These are phyloP conservation scores for Laupala kohalensis DNA, from an alignment of 1,140 invertebrate genomes.

Conservation along the genomic window DNA sequence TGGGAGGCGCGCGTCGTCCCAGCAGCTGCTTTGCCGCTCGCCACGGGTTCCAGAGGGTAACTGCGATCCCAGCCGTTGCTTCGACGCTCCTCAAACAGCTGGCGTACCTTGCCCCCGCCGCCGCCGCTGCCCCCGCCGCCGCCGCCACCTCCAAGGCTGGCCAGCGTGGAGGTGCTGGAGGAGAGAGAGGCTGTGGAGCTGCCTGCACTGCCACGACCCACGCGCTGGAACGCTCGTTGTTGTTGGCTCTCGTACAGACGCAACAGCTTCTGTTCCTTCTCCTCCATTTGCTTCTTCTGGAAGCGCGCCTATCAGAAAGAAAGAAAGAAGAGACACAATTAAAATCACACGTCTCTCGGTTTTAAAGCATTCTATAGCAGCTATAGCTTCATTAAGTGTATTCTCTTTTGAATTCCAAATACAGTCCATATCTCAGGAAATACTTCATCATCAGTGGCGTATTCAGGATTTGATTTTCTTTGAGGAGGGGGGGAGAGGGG, in stretches of 20 bases:
- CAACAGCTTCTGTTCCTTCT: slow-evolving; percentile 55
- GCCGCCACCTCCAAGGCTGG: slow-evolving; percentile 46
- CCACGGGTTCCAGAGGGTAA: slow-evolving; percentile 60
- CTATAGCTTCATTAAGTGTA: too few relatives aligned
- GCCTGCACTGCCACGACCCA: slow-evolving; percentile 42
- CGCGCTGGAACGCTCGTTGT: slow-evolving; percentile 48
- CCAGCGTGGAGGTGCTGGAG: slow-evolving; percentile 27
- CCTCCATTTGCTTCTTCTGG: slow-evolving; percentile 57
- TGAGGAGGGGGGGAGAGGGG: too few relatives aligned
- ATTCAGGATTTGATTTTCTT: too few relatives aligned
- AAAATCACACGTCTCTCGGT: too few relatives aligned
- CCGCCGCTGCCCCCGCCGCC: slow-evolving; percentile 38
- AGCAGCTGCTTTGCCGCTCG: slow-evolving; percentile 22
- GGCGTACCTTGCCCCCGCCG: slow-evolving; percentile 38
- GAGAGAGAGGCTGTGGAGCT: slow-evolving; percentile 31
- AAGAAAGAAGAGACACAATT: neutral
- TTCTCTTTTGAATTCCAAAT: too few relatives aligned
- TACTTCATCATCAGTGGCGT: too few relatives aligned
- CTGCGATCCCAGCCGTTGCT: slow-evolving; percentile 63
- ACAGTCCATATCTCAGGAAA: too few relatives aligned
- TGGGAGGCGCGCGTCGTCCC: neutral
- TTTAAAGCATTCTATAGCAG: too few relatives aligned
- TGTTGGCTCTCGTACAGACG: slow-evolving; percentile 56
- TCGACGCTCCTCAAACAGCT: slow-evolving; percentile 67
- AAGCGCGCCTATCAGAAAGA: slow-evolving; percentile 43